Conservation (phyloP, 2,888 invertebrate genomes). For the Brachypalpus laphriformis region DNA sequence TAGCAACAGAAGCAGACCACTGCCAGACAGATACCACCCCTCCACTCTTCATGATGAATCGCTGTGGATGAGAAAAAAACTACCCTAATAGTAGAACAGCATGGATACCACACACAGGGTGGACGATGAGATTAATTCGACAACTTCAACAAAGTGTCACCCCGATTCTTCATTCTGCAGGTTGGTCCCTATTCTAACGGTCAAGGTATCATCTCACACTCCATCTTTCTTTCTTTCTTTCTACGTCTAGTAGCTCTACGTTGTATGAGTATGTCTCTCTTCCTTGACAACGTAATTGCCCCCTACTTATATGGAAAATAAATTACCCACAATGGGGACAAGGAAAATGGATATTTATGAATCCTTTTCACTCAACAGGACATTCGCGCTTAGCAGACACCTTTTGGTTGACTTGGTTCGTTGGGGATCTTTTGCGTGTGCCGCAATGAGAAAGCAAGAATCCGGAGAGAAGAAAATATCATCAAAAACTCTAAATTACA, state of each 20-base stretch:
- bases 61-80: not conserved
- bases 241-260: constrained; percentile 4
- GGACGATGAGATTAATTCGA: constrained; percentile 62
- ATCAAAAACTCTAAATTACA: constrained; percentile 48
- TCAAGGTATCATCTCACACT: constrained; percentile 49
- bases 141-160: constrained; percentile 69
- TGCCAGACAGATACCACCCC: constrained; percentile 38
- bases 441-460: not conserved
- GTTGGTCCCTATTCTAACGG: constrained; percentile 25
- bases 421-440: not conserved
- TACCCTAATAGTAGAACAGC: not conserved
- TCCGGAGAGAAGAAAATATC: not conserved
- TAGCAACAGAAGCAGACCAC: constrained; percentile 64
- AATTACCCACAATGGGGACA: constrained; percentile 61
- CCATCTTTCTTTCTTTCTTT: not conserved
- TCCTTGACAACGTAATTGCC: constrained; percentile 56
- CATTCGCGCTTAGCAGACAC: constrained; percentile 49
- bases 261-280: not conserved
- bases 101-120: not conserved
- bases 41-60: constrained; percentile 4
- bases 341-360: constrained; percentile 69
- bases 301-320: constrained; percentile 60
- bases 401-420: constrained; percentile 13
- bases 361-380: constrained; percentile 58
- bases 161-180: constrained; percentile 61